Evolutionary conservation across 2,888 invertebrate genomes (phyloP).

Genomic region (Tetragonisca angustula): DNA sequence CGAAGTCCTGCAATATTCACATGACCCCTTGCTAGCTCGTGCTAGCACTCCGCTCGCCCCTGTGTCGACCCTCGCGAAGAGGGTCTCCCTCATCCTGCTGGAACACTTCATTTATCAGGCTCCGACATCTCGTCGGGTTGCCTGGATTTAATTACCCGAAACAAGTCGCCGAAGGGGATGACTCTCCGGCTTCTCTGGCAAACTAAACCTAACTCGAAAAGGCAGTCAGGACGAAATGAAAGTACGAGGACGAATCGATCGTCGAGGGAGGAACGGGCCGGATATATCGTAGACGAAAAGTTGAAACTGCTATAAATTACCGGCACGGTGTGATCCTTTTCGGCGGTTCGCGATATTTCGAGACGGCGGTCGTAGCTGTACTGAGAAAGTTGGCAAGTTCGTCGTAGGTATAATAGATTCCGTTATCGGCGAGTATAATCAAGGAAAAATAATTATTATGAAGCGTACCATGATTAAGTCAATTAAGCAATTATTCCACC

Average conservation of each 20-base stretch:
- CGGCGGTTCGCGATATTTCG: background rate
- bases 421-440: conserved; percentile 40
- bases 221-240: conserved; percentile 57
- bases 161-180: conserved; percentile 71
- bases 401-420: conserved; percentile 34
- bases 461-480: conserved; percentile 63
- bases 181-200: conserved; percentile 59
- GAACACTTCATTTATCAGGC: conserved; percentile 78
- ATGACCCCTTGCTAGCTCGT: conserved; percentile 60
- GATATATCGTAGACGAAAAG: conserved; percentile 11
- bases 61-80: conserved; percentile 57
- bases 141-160: conserved; percentile 78
- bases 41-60: conserved; percentile 47
- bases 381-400: conserved; percentile 13
- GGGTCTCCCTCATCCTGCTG: conserved; percentile 60
- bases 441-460: conserved; percentile 60
- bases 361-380: background rate
- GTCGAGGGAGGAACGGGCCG: conserved; percentile 4
- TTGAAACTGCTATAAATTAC: conserved; percentile 20
- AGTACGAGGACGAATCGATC: conserved; percentile 53
- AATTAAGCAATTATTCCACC: conserved; percentile 68
- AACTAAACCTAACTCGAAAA: conserved; percentile 43
- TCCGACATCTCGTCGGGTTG: conserved; percentile 76
- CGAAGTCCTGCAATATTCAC: conserved; percentile 72
- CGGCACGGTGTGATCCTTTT: background rate